Percentiles rank a stretch among this genome's conserved stretches.
Conservation (phyloP, 2,888 invertebrate genomes). For the Liposcelis brunnea region DNA sequence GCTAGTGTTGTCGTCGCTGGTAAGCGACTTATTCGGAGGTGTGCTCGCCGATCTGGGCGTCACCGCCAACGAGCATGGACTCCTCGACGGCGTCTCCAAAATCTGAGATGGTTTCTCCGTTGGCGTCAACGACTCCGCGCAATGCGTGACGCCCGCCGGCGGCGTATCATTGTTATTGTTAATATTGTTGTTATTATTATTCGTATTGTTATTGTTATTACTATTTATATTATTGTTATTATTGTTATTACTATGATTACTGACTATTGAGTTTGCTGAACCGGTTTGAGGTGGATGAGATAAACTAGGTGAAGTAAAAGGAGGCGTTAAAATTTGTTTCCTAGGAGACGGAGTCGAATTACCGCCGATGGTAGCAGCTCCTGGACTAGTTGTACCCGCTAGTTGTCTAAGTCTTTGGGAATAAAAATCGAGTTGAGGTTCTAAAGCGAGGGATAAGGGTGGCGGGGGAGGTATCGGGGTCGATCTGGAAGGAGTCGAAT, state of each 20-base stretch:
- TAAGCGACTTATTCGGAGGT: conserved; percentile 38
- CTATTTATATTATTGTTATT: conserved; percentile 26
- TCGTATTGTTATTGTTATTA: conserved; percentile 24
- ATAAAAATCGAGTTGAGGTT: conserved; percentile 95
- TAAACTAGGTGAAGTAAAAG: conserved; percentile 24
- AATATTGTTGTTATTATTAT: conserved; percentile 30
- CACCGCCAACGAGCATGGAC: conserved; percentile 26
- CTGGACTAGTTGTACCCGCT: conserved; percentile 89
- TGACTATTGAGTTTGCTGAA: conserved; percentile 19
- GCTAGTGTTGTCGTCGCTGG: conserved; percentile 25
- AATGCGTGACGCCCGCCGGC: conserved; percentile 1
- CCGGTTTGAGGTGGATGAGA: conserved; percentile 34
- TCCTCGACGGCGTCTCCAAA: conserved; percentile 29
- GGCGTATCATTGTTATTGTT: conserved; percentile 38
- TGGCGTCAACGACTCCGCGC: conserved; percentile 33
- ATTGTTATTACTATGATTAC: conserved; percentile 26
- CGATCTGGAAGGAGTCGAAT: conserved; percentile 23
- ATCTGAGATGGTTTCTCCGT: conserved; percentile 38
- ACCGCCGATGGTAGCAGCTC: conserved; percentile 41
- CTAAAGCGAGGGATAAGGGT: conserved; percentile 45
- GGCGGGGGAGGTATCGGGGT: conserved; percentile 31
- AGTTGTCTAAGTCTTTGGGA: conserved; percentile 98
- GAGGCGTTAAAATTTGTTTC: conserved; percentile 26
- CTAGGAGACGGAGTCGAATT: conserved; percentile 24
- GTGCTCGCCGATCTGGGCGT: conserved; percentile 46